Conservation (phyloP, 1,140 invertebrate species). For the Scaptomyza graminum region DNA sequence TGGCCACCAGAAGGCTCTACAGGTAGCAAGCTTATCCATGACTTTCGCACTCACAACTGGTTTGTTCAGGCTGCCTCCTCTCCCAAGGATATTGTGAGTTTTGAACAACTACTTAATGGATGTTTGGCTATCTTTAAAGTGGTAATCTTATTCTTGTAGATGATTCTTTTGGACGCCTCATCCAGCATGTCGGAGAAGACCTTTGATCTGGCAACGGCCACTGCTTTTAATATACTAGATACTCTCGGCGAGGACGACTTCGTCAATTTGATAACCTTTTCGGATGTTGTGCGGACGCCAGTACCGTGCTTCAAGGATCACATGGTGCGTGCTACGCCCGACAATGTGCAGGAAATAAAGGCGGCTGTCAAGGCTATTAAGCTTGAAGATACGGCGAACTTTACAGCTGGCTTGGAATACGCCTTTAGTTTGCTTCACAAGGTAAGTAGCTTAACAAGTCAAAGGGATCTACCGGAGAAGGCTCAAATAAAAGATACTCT, state of each 20-base stretch:
- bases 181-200: slow-evolving; percentile 95
- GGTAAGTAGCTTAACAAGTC: slow-evolving; percentile 85
- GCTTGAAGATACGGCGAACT: slow-evolving; percentile 93
- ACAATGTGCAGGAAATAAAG: slow-evolving; percentile 94
- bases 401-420: slow-evolving; percentile 93
- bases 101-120: neutral
- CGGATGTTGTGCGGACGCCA: slow-evolving; percentile 89
- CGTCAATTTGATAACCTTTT: slow-evolving; percentile 96
- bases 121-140: neutral
- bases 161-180: slow-evolving; percentile 95
- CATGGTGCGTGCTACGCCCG: slow-evolving; percentile 93
- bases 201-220: slow-evolving; percentile 92
- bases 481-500: too few species aligned
- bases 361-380: slow-evolving; percentile 88
- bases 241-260: slow-evolving; percentile 98
- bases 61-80: slow-evolving; percentile 98
- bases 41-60: slow-evolving; percentile 94
- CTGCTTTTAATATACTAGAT: slow-evolving; percentile 94
- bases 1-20: slow-evolving; percentile 89
- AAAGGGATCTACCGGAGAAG: too few species aligned
- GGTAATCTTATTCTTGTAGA: slow-evolving; percentile 48
- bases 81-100: slow-evolving; percentile 93
- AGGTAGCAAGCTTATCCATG: slow-evolving; percentile 90
- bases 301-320: slow-evolving; percentile 94
- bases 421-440: slow-evolving; percentile 96